Percentiles rank a stretch among this genome's conserved stretches.
These are phyloP conservation scores for Trichacis sp. DNA, from an alignment of 2,888 invertebrate genomes.

Conservation along the genomic window DNA sequence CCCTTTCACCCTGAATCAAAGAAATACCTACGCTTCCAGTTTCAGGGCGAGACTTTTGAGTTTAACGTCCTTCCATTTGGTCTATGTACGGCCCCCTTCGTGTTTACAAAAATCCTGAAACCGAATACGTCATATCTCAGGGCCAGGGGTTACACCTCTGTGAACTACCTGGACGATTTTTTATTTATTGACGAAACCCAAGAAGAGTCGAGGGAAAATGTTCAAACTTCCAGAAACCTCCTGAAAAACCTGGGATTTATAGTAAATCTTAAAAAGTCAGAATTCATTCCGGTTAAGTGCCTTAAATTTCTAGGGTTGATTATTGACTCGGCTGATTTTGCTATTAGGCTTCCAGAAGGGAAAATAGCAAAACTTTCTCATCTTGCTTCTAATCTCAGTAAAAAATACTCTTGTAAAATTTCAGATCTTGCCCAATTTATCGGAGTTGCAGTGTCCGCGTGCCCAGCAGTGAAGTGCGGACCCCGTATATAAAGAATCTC, in stretches of 20 bases:
- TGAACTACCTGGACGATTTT: no score
- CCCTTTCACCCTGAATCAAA: neutral
- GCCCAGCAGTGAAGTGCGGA: conserved; percentile 23
- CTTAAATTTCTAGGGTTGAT: no score
- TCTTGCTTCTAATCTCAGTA: neutral
- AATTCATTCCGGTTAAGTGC: neutral
- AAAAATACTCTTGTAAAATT: neutral
- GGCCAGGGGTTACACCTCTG: neutral
- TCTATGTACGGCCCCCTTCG: no score
- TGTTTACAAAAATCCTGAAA: no score
- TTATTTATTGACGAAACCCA: no score
- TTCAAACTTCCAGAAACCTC: neutral
- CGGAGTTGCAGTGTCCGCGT: no score
- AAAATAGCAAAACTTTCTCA: conserved; percentile 3
- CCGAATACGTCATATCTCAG: neutral
- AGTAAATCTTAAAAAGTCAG: conserved; percentile 3
- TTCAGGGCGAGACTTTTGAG: conserved; percentile 14
- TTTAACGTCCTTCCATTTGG: conserved; percentile 18
- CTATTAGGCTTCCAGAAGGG: conserved; percentile 5
- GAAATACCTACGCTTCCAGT: conserved; percentile 17
- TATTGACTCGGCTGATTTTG: no score
- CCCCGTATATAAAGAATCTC: conserved; percentile 16
- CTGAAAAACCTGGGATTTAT: conserved; percentile 14
- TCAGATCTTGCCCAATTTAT: no score
- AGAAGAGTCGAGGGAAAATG: conserved; percentile 8